Evolutionary conservation across 23 tunicate genomes (phyloP), one percentile per base, ranked within the genome.

Genomic region (Trididemnum clinides): DNA sequence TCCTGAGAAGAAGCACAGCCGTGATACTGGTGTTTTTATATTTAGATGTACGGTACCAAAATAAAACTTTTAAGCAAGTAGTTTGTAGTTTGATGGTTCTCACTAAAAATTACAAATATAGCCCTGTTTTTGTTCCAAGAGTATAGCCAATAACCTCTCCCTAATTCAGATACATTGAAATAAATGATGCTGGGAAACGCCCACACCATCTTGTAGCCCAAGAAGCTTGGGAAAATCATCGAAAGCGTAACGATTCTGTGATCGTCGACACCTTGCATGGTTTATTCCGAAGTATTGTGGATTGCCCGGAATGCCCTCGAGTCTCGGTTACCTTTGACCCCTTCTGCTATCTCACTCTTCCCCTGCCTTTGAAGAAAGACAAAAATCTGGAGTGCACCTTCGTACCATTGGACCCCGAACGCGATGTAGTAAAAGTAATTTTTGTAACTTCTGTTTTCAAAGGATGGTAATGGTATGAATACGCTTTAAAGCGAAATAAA

Each of bases 321-420:
- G 82, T 95, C 12, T 95, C 99, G 5, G 89, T 95, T 19, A 95
- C 99, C 34, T 95, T 95, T 69, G 99, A 95, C 69, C 99, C 99
- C 12, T 95, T 90, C 78, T 95, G 99, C 34, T 87, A 33, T 70
- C 22, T 95, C 39, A 59, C 96, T 15, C 63, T 95, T 0, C 99
- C 99, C 2, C 92, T 95, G 2, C 99, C 99, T 1, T 83, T 33
- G 5, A 81, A 82, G 25, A 50, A 44, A 21, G 80, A 84, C 2
- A 64, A 62, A 34, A 6, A 83, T 6, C 33, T 95, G 33, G 83
- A 80, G 26, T 90, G 91, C 73, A 51, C 70, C 15, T 87, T 84
- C 64, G 92, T 90, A 33, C 99, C 96, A 19, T 28, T 74, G 20
- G 84, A 91, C 54, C 37, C 22, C 50, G 6, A 33, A 30, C 62